Evolutionary conservation across 2,888 invertebrate species (phyloP).

Genomic region (Calliphora vomitoria): DNA sequence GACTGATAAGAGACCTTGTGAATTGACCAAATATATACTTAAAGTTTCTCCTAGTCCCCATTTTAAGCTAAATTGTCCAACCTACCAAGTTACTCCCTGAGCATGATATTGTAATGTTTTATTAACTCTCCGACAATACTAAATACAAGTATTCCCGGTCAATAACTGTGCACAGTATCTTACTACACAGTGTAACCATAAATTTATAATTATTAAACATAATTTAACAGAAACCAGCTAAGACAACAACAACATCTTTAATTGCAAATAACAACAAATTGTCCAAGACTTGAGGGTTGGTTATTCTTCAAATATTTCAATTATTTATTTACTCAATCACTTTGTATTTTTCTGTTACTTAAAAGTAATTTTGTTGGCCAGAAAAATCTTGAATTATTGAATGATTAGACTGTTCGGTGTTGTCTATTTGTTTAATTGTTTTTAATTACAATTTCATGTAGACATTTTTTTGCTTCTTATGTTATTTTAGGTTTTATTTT

Average conservation of each 20-base stretch:
- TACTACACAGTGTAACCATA: no score
- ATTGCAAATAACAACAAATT: background rate
- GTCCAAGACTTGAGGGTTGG: no score
- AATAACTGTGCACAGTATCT: no score
- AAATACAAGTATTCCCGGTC: no score
- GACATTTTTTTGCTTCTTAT: background rate
- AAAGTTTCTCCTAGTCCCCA: no score
- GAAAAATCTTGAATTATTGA: background rate
- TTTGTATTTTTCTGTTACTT: background rate
- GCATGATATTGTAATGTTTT: no score
- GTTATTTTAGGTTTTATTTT: background rate
- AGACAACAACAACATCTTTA: background rate
- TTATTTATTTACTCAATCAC: background rate
- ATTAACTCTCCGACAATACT: no score
- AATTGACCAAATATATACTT: no score
- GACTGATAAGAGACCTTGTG: no score
- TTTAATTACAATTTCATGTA: conserved; percentile 10
- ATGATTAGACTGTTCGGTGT: background rate
- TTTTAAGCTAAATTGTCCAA: no score
- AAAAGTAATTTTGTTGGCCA: background rate
- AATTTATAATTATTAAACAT: background rate
- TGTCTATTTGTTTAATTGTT: background rate
- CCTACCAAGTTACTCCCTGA: no score
- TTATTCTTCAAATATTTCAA: background rate
- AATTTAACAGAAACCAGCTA: background rate